These are phyloP conservation scores for Anguilla rostrata DNA, from an alignment of 2,113 vertebrate species.

Conservation along the genomic window DNA sequence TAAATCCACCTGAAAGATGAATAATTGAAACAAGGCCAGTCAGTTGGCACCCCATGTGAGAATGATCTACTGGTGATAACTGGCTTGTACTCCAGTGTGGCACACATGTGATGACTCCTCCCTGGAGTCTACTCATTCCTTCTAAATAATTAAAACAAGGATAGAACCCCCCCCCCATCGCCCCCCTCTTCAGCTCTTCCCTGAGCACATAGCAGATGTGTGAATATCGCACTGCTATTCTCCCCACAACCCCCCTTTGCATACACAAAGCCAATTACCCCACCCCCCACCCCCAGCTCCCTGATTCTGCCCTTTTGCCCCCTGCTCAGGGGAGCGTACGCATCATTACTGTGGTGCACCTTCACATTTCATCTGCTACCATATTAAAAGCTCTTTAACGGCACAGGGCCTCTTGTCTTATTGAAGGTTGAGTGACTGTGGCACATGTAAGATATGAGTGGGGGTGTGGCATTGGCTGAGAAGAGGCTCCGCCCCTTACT, in stretches of 20 bases:
- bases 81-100: slow-evolving; percentile 21
- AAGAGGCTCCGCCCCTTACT: background rate
- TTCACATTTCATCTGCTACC: slow-evolving; percentile 64
- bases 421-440: slow-evolving; percentile 41
- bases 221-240: slow-evolving; percentile 34
- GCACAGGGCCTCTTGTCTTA: slow-evolving; percentile 45
- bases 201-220: slow-evolving; percentile 27
- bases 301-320: slow-evolving; percentile 22
- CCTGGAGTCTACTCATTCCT: slow-evolving; percentile 26
- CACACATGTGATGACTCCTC: background rate
- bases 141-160: slow-evolving; percentile 23
- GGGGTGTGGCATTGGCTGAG: background rate
- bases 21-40: background rate
- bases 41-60: background rate
- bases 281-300: slow-evolving; percentile 18
- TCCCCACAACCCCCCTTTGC: slow-evolving; percentile 18
- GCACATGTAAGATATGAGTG: background rate
- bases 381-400: slow-evolving; percentile 71
- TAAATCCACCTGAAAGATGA: background rate
- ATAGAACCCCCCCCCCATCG: background rate
- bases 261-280: slow-evolving; percentile 16
- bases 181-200: background rate
- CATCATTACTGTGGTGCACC: slow-evolving; percentile 53
- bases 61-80: background rate
- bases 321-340: slow-evolving; percentile 55